These are phyloP conservation scores for Rhagonycha fulva DNA, from an alignment of 2,888 invertebrate genomes.

Conservation along the genomic window DNA sequence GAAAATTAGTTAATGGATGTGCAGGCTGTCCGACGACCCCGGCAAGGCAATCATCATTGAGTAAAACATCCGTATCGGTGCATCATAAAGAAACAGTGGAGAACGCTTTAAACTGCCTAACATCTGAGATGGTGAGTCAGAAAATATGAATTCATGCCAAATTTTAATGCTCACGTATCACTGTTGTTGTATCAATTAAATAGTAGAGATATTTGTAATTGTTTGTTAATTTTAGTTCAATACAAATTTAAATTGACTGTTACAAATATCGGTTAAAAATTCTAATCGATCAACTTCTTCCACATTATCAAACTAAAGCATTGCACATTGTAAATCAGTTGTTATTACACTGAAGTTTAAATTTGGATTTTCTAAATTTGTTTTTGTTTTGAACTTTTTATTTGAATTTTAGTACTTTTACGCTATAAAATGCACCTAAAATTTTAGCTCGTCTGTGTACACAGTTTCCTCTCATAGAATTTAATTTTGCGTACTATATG, in stretches of 20 bases:
- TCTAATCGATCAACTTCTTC: background rate
- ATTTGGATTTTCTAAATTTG: constrained; percentile 14
- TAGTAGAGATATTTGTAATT: constrained; percentile 13
- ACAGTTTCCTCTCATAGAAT: constrained; percentile 36
- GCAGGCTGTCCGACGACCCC: constrained; percentile 68
- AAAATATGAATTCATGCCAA: constrained; percentile 36
- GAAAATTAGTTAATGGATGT: constrained; percentile 42
- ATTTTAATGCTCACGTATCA: constrained; percentile 20
- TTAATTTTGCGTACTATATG: constrained; percentile 1
- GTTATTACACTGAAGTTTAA: constrained; percentile 48
- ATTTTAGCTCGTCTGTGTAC: constrained; percentile 45
- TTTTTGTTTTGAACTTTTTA: background rate
- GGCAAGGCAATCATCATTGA: constrained; percentile 52
- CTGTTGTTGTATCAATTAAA: background rate
- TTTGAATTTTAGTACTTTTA: constrained; percentile 18
- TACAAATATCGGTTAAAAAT: constrained; percentile 16
- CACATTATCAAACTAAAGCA: constrained; percentile 25
- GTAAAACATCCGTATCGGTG: constrained; percentile 52
- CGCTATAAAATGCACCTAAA: constrained; percentile 29
- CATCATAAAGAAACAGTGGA: constrained; percentile 65
- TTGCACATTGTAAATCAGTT: constrained; percentile 49
- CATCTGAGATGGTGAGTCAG: constrained; percentile 82
- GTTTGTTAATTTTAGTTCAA: background rate
- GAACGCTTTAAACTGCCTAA: constrained; percentile 78
- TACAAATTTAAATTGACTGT: constrained; percentile 7